A percentile compares a stretch with the other conserved stretches of the same genome.
Evolutionary conservation across 1,140 invertebrate genomes (phyloP).

Genomic region (Camponotus floridanus): DNA sequence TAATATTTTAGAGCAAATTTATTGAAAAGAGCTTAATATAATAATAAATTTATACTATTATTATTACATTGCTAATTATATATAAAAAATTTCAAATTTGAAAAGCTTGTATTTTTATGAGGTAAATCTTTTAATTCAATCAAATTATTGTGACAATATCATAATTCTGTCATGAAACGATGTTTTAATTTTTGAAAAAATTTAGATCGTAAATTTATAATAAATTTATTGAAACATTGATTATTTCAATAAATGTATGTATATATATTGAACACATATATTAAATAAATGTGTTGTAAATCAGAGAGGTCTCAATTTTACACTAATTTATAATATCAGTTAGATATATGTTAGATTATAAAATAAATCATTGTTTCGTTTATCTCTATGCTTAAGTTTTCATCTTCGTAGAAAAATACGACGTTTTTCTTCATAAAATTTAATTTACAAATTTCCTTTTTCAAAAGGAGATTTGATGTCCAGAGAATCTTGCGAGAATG

Average conservation of each 20-base stretch:
- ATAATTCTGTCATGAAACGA: not conserved
- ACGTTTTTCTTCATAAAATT: conserved; percentile 72
- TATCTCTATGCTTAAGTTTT: conserved; percentile 61
- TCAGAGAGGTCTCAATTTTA: not conserved
- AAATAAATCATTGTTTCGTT: conserved; percentile 12
- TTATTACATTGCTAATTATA: not conserved
- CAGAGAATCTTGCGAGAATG: conserved; percentile 40
- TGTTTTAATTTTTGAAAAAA: not conserved
- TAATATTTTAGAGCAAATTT: not conserved
- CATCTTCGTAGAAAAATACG: conserved; percentile 57
- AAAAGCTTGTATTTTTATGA: not conserved
- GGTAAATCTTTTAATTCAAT: not conserved
- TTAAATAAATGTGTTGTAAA: not conserved
- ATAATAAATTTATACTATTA: not conserved
- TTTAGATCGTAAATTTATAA: not conserved
- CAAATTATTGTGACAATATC: not conserved
- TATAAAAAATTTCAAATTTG: not conserved
- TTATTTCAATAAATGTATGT: not conserved
- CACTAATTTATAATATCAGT: not conserved
- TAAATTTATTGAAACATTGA: conserved; percentile 11
- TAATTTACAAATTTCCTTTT: conserved; percentile 67
- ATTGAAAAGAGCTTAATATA: not conserved
- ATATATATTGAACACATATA: too few species aligned
- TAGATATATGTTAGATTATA: not conserved
- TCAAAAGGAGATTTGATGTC: conserved; percentile 22